A percentile compares a stretch with the other conserved stretches of the same genome.
Conservation (phyloP, 1,140 invertebrate genomes). For the Eurosta solidaginis region DNA sequence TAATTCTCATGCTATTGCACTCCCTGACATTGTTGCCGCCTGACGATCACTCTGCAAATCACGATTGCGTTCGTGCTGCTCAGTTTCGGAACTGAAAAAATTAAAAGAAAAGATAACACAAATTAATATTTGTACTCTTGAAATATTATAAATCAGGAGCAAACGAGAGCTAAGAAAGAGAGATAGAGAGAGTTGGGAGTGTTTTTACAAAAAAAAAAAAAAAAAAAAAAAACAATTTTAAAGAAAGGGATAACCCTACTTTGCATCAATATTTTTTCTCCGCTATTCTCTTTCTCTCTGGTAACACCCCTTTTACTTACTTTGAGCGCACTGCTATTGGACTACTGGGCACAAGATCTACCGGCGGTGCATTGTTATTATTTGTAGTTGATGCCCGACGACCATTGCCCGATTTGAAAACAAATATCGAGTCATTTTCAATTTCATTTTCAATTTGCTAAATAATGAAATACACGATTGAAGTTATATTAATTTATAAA, state of each 20-base stretch:
- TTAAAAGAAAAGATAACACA: constrained; percentile 28
- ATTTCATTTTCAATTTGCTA: constrained; percentile 67
- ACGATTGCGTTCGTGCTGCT: constrained; percentile 64
- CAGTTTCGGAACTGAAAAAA: constrained; percentile 52
- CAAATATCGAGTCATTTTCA: constrained; percentile 67
- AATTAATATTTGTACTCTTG: constrained; percentile 26
- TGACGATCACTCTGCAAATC: constrained; percentile 62
- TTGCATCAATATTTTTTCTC: no score
- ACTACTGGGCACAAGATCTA: constrained; percentile 61
- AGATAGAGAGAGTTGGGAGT: no score
- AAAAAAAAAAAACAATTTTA: no score
- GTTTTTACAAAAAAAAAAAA: no score
- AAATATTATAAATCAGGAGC: neutral
- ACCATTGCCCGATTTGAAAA: constrained; percentile 66
- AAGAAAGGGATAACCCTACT: no score
- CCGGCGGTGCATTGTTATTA: constrained; percentile 66
- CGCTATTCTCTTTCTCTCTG: neutral
- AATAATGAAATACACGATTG: neutral
- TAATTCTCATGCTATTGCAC: constrained; percentile 70
- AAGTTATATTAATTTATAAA: neutral
- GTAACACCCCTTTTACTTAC: constrained; percentile 40
- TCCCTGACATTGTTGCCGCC: constrained; percentile 70
- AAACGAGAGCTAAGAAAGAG: neutral
- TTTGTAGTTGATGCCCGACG: constrained; percentile 65
- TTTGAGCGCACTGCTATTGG: constrained; percentile 65